Base-by-base conservation (phyloP, 2,113 vertebrate species). In the Eudyptes chrysolophus region DNA sequence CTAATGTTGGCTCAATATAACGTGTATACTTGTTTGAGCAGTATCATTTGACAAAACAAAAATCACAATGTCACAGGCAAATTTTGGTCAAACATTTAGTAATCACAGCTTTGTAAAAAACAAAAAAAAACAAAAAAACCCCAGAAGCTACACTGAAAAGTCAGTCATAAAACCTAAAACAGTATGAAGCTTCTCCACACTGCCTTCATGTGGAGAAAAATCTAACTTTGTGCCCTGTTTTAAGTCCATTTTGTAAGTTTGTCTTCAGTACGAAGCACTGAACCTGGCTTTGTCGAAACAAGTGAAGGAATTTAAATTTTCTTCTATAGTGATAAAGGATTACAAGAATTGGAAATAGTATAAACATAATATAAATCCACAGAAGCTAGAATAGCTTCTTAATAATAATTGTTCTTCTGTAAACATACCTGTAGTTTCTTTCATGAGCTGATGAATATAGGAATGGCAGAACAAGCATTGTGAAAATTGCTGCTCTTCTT, bases 191-290 rank as follows among this genome's bases (percentile, higher is more conserved):
- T 76, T 75, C 96, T 89, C 90, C 68, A 95, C 42, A 84, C 86
- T 95, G 95, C 95, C 95, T 92, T 93, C 95, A 6, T 89, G 95
- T 95, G 94, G 95, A 94, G 94, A 78, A 90, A 92, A 94, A 74
- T 71, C 72, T 94, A 61, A 79, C 24, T 97, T 90, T 88, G 7
- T 84, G 38, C 42, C 21, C 21, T 68, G 6, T 46, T 92, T 80
- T 55, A 89, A 81, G 32, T 66, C 51, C 14, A 16, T 66, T 88
- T 94, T 52, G 3, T 40, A 69, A 49, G 54, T 36, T 10, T 64
- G 9, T 62, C 32, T 74, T 64, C 6, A 7, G 4, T 34, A 8
- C 8, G 19, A 74, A 81, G 18, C 38, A n/a, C 30, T 24, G 15
- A 42, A 30, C 48, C 29, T 77, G 16, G 12, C 54, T 80, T 92